Evolutionary conservation across 2,113 vertebrate genomes (phyloP).

Genomic region (Crotalus tigris): DNA sequence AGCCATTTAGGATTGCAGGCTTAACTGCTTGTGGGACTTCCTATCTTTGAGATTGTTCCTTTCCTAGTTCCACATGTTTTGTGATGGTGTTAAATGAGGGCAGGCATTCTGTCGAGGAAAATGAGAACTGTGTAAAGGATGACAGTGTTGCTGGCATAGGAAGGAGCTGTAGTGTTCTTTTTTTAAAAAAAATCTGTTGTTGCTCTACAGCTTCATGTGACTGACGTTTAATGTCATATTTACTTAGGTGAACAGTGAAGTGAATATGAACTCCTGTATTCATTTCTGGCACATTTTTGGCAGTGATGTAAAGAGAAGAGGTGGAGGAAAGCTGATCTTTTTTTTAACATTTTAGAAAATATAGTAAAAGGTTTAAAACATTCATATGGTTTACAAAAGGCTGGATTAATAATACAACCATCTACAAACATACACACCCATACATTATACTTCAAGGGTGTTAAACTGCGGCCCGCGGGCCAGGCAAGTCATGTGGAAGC

Average conservation of each 20-base stretch:
- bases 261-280: neutral
- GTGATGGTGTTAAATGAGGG: conserved; percentile 12
- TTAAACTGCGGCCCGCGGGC: too few relatives aligned
- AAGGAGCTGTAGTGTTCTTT: neutral
- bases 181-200: neutral
- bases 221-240: neutral
- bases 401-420: neutral
- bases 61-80: neutral
- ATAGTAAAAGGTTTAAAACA: neutral
- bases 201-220: neutral
- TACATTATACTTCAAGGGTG: neutral
- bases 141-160: neutral
- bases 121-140: neutral
- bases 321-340: neutral
- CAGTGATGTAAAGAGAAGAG: neutral
- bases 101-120: conserved; percentile 6
- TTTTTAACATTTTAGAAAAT: neutral
- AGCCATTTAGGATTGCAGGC: neutral
- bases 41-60: neutral
- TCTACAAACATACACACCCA: neutral
- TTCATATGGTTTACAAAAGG: neutral
- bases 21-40: neutral
- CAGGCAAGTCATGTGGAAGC: too few relatives aligned
- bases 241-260: neutral
- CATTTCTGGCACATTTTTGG: neutral